Conservation (phyloP, 2,888 invertebrate genomes). For the Frankliniella fusca region DNA sequence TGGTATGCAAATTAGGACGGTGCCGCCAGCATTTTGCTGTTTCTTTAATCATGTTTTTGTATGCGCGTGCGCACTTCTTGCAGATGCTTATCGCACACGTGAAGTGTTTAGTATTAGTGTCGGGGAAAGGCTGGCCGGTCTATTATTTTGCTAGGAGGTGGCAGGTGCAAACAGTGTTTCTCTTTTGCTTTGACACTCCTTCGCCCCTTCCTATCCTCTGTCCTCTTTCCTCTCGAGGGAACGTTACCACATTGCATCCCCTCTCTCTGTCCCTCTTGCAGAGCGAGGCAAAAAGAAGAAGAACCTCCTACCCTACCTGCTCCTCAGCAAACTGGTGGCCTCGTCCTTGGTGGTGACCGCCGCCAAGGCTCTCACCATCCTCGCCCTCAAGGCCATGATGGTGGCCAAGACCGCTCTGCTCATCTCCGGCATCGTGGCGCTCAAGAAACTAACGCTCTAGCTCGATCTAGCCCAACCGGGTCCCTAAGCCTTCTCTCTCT, state of each 20-base stretch:
- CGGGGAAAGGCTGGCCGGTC: no score
- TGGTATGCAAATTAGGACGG: no score
- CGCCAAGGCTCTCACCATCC: slow-evolving; percentile 51
- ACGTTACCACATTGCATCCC: slow-evolving; percentile 25
- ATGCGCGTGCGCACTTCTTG: no score
- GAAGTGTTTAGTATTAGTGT: no score
- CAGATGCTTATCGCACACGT: no score
- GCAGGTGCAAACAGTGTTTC: no score
- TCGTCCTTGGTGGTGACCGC: slow-evolving; percentile 71
- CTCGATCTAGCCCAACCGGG: slow-evolving; percentile 48
- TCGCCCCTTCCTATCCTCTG: neutral
- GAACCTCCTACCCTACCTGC: slow-evolving; percentile 67
- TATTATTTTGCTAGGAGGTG: no score
- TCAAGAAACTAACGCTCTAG: slow-evolving; percentile 72
- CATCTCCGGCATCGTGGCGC: slow-evolving; percentile 75
- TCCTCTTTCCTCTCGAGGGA: neutral
- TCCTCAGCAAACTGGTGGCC: slow-evolving; percentile 61
- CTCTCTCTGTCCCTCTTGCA: slow-evolving; percentile 33
- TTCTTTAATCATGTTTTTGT: no score
- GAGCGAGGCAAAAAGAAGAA: slow-evolving; percentile 56
- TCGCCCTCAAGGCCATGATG: slow-evolving; percentile 61
- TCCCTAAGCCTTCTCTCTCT: slow-evolving; percentile 34
- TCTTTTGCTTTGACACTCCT: no score
- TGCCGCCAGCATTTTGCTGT: no score
- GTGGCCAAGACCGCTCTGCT: slow-evolving; percentile 79